These are phyloP conservation scores for Peromyscus nudipes DNA, from an alignment of 2,797 vertebrate species.

Conservation along the genomic window DNA sequence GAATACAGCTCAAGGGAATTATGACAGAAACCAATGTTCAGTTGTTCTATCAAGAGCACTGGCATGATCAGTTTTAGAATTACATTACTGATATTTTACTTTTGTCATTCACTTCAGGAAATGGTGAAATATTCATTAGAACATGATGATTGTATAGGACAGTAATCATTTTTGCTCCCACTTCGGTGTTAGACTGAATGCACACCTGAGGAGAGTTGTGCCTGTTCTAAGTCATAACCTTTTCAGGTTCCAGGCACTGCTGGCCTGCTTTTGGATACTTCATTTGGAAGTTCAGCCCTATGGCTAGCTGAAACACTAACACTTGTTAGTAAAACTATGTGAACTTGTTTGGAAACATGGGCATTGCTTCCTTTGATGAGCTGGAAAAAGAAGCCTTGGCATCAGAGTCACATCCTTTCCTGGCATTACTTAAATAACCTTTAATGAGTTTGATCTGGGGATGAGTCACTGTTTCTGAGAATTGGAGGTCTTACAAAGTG, in stretches of 20 bases:
- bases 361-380: constrained; percentile 67
- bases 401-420: constrained; percentile 76
- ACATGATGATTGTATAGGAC: constrained; percentile 58
- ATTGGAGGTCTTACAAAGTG: constrained; percentile 59
- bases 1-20: constrained; percentile 86
- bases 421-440: constrained; percentile 82
- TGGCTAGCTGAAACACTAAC: neutral
- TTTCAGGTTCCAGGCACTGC: neutral
- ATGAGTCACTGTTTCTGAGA: constrained; percentile 84
- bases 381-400: constrained; percentile 61
- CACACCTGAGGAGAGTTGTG: neutral
- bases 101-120: constrained; percentile 76
- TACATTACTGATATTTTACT: constrained; percentile 87
- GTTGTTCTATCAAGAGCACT: constrained; percentile 86
- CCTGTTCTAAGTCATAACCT: neutral
- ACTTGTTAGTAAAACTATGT: constrained; percentile 65
- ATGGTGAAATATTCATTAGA: constrained; percentile 64
- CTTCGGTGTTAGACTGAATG: neutral
- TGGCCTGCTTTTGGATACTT: neutral
- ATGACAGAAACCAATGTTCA: constrained; percentile 88
- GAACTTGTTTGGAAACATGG: constrained; percentile 62
- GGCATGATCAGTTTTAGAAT: constrained; percentile 84
- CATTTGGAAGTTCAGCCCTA: neutral
- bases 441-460: constrained; percentile 73
- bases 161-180: constrained; percentile 59